Evolutionary conservation across 2,797 vertebrate genomes (phyloP).

Genomic region (Pangasius macronema): DNA sequence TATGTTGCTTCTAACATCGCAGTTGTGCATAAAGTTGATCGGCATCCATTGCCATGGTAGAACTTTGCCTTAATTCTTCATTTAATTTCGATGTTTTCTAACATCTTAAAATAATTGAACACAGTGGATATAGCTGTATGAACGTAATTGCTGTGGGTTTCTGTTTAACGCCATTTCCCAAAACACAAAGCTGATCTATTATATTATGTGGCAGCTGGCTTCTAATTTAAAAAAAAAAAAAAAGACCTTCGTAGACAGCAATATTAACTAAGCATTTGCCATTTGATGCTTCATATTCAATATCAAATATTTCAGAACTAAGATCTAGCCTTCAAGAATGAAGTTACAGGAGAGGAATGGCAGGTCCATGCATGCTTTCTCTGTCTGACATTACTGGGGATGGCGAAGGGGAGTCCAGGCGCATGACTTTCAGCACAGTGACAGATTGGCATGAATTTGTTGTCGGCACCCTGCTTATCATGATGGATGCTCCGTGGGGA

Average conservation of each 20-base stretch:
- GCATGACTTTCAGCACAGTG: constrained; percentile 61
- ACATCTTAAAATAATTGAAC: background rate
- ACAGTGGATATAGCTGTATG: background rate
- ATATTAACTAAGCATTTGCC: background rate
- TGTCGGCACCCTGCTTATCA: constrained; percentile 59
- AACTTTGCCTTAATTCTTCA: background rate
- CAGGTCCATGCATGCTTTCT: background rate
- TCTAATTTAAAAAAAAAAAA: background rate
- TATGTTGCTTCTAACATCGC: background rate
- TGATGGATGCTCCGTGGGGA: constrained; percentile 62
- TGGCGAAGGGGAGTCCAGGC: constrained; percentile 28
- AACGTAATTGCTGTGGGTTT: background rate
- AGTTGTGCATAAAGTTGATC: background rate
- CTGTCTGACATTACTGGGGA: constrained; percentile 3
- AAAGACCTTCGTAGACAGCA: background rate
- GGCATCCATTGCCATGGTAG: background rate
- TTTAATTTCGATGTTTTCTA: background rate
- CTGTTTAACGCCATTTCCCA: background rate
- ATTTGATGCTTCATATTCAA: background rate
- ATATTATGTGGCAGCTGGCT: background rate
- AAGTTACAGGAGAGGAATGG: background rate
- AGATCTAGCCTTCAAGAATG: background rate
- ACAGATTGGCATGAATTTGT: constrained; percentile 61
- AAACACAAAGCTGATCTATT: background rate
- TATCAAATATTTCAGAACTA: background rate